Percentiles rank a stretch among this genome's conserved stretches.
These are phyloP conservation scores for Ylistrum balloti DNA, from an alignment of 1,140 invertebrate species.

Conservation along the genomic window DNA sequence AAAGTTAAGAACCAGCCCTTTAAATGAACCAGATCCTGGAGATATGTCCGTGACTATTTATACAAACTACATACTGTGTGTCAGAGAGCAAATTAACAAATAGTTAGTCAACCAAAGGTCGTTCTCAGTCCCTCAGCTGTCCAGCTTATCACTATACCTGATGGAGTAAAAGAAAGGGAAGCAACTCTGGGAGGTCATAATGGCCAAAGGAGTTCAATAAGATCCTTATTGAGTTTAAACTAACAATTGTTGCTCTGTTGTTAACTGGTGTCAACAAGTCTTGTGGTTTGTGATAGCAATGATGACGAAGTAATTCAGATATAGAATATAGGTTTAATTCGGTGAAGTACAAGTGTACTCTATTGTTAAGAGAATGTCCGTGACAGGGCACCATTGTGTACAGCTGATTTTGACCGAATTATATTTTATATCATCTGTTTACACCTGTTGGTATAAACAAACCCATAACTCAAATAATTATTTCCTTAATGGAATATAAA, in stretches of 20 bases:
- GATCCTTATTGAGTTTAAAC: too few relatives aligned
- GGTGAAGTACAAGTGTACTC: neutral
- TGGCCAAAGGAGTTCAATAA: too few relatives aligned
- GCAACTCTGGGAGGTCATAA: too few relatives aligned
- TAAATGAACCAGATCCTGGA: too few relatives aligned
- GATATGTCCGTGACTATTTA: too few relatives aligned
- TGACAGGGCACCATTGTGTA: neutral
- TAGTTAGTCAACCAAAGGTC: too few relatives aligned
- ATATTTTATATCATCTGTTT: neutral
- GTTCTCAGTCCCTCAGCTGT: too few relatives aligned
- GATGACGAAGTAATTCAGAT: neutral
- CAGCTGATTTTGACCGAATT: neutral
- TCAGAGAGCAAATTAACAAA: too few relatives aligned
- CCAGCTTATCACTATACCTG: too few relatives aligned
- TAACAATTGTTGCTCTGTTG: neutral
- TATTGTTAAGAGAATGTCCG: neutral
- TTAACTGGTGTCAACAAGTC: neutral
- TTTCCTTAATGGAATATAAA: neutral
- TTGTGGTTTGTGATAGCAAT: neutral
- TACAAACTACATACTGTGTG: too few relatives aligned
- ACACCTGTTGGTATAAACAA: neutral
- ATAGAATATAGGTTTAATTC: neutral
- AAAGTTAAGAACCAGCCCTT: too few relatives aligned
- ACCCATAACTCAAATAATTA: neutral
- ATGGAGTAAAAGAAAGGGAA: too few relatives aligned